Evolutionary conservation across 2,797 vertebrate species (phyloP).

Genomic region (Halcyon badia): DNA sequence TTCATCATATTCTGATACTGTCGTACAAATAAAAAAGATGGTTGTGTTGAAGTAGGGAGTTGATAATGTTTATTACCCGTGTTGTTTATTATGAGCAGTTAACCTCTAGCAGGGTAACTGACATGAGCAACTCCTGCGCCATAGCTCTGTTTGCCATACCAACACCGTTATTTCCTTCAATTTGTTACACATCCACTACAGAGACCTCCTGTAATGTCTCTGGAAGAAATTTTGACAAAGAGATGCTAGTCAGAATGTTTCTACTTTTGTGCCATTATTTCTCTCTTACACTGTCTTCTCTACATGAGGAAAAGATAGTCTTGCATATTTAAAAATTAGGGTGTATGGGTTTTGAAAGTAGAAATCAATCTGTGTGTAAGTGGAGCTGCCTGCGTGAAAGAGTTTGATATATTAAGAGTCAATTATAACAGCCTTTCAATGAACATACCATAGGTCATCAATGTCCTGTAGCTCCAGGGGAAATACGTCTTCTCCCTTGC

Average conservation of each 20-base stretch:
- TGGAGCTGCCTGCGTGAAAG: conserved; percentile 41
- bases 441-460: not conserved
- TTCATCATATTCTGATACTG: not conserved
- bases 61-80: conserved; percentile 30
- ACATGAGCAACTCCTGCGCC: not conserved
- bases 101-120: not conserved
- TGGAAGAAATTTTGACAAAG: conserved; percentile 1
- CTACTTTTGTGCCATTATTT: not conserved
- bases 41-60: not conserved
- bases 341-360: not conserved
- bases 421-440: conserved; percentile 64
- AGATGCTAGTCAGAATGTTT: not conserved
- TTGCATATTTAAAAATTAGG: not conserved
- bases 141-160: not conserved
- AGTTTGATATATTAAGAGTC: conserved; percentile 66
- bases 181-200: not conserved
- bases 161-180: conserved; percentile 7
- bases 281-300: not conserved
- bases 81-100: conserved; percentile 28
- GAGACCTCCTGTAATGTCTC: not conserved
- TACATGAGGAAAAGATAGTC: not conserved
- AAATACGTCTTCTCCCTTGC: not conserved
- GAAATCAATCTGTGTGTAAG: not conserved
- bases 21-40: not conserved
- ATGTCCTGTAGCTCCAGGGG: not conserved